Base-by-base conservation (phyloP, 2,888 invertebrate genomes). In the Agrilus cyanescens region DNA sequence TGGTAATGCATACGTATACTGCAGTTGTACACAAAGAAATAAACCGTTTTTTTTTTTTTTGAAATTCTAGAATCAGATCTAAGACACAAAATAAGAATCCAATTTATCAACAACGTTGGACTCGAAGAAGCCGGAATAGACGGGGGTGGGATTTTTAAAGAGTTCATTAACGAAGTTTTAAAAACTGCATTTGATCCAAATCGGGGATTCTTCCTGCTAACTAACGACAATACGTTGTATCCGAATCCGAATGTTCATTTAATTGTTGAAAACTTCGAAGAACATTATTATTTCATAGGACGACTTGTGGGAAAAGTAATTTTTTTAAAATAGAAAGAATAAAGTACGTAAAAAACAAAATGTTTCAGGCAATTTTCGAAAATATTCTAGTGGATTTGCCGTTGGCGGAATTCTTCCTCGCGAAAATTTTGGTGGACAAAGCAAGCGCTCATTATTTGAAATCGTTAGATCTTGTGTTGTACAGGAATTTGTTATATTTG, bases 111-210 rank as follows among this genome's bases (percentile, higher is more conserved):
- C 57, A 81, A 81, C 44, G 84, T 86, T 1, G 97, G 96, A 0
- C 71, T 91, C 12, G 88, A 91, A 55, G 97, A 98, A 65, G 91
- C 91, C 0, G 98, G 97, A 0, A 88, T 97, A 2, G 98, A 98
- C 63, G 97, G 97, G 2, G 97, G 97, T 2, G 97, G 97, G 1
- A 77, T 98, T 12, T 94, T 95, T 61, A 75, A 96, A 37, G 98
- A 98, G 65, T 97, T 97, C 63, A 72, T 97, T 3, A 85, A 87
- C 1, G 95, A 96, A 65, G 71, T 97, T 8, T 74, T 97, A 20
- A 93, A 90, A 73, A 90, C 94, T 0, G 88, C 89, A 1, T 96
- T 96, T 61, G 95, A 97, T 70, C 95, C 97, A 0, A 95, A 95
- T 64, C 74, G 96, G 41, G 97, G 97, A 0, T 84, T 97, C 62